A percentile compares a stretch with the other conserved stretches of the same genome.
phyloP scores from a whole-genome alignment of 2,888 invertebrate genomes.

The Dinocampus coccinellae region DNA sequence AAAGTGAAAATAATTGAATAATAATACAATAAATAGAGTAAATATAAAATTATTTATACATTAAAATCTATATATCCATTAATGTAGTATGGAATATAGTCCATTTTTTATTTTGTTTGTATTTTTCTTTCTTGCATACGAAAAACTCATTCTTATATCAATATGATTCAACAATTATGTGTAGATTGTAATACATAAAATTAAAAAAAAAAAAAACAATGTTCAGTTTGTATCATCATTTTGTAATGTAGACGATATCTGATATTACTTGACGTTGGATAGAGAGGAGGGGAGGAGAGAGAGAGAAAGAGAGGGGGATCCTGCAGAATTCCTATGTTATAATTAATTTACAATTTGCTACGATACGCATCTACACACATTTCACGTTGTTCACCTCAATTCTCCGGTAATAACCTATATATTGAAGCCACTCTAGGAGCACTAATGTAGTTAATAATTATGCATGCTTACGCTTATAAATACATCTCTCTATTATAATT shows the following conservation, averaged over 20 bases:
- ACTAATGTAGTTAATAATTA: constrained; percentile 55
- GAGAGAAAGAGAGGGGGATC: no score
- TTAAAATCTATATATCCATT: constrained; percentile 49
- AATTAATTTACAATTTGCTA: constrained; percentile 60
- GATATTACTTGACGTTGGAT: constrained; percentile 32
- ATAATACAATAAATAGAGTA: constrained; percentile 60
- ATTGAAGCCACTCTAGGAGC: constrained; percentile 59
- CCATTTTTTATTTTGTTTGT: constrained; percentile 31
- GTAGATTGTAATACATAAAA: constrained; percentile 44
- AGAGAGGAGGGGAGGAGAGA: not conserved
- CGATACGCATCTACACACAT: constrained; percentile 59
- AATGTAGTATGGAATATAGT: constrained; percentile 37
- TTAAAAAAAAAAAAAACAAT: constrained; percentile 51
- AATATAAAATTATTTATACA: constrained; percentile 64
- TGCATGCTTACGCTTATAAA: constrained; percentile 61
- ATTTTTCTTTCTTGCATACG: constrained; percentile 41
- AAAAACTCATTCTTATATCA: constrained; percentile 49
- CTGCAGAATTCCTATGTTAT: constrained; percentile 41
- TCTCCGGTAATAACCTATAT: constrained; percentile 43
- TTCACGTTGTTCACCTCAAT: constrained; percentile 46
- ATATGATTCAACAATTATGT: constrained; percentile 45
- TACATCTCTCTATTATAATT: constrained; percentile 54
- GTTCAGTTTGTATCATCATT: constrained; percentile 50
- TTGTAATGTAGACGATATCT: constrained; percentile 45
- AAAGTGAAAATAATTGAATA: constrained; percentile 41